phyloP scores from a whole-genome alignment of 1,140 invertebrate genomes.

The Caenorhabditis remanei region DNA sequence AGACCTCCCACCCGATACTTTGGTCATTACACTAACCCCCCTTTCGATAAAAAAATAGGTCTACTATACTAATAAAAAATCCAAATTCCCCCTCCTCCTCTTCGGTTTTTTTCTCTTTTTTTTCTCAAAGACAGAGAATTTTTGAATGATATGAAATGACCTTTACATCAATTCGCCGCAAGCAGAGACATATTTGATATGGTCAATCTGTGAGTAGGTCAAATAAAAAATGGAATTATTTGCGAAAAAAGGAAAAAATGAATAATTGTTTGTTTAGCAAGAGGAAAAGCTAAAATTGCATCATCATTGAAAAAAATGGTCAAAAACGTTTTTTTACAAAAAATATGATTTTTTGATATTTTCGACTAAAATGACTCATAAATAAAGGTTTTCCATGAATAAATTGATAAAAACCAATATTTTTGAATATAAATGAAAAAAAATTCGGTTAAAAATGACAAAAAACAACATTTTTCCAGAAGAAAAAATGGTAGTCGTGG shows the following conservation, averaged over 20 bases:
- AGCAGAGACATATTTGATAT: neutral
- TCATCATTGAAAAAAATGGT: neutral
- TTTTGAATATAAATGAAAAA: neutral
- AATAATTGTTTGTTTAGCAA: neutral
- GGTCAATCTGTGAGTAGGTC: neutral
- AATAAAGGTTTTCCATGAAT: too few species aligned
- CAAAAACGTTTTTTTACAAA: neutral
- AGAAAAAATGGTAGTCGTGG: neutral
- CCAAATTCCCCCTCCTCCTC: too few species aligned
- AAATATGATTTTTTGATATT: neutral
- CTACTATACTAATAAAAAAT: too few species aligned
- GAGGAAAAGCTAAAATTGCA: neutral
- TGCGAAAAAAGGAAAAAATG: neutral
- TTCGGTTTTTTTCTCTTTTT: too few species aligned
- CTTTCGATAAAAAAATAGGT: too few species aligned
- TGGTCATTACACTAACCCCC: neutral
- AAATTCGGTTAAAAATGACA: neutral
- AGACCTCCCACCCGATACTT: neutral
- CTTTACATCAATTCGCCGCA: too few species aligned
- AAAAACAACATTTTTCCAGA: too few species aligned
- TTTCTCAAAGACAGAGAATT: neutral
- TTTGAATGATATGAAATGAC: conserved; percentile 32
- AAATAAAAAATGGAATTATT: neutral
- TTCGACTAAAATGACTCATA: neutral
- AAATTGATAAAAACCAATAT: too few species aligned